Evolutionary conservation across 2,113 vertebrate genomes (phyloP), one percentile per base, ranked within the genome.

Genomic region (Desmodus rotundus): DNA sequence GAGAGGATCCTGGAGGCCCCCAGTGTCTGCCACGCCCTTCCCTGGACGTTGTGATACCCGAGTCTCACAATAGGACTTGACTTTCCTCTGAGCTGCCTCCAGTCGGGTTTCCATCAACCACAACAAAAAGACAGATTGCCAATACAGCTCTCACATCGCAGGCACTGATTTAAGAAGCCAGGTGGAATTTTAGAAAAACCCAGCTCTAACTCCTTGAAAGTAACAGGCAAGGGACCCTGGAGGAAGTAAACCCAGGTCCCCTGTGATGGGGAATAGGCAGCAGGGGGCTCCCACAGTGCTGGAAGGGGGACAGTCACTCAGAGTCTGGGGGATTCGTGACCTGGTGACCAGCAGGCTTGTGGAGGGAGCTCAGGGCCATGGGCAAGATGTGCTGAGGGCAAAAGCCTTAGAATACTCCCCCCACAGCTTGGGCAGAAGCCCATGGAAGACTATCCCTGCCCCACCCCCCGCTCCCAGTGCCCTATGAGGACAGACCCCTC

Each of bases 71-170:
- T 8, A 3, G 78, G 76, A 41, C 70, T 12, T 11, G 13, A 26
- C n/a, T 80, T 65, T 50, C 41, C 5, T 22, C 45, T 58, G 26
- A 24, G 10, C 31, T 45, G 15, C 47, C 22, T 31, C 31, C 11
- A 19, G 31, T n/a, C 2, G 10, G 31, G 38, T 58, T 81, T 80
- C 67, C 17, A 31, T 54, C 28, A 19, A 4, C 67, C 52, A 26
- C 38, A 33, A 3, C 33, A 33, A 1, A 6, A 17, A 20, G 15
- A 28, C 8, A 10, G 12, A 26, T 65, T 63, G 67, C 43, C 68
- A 8, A 7, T 0, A 0, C 6, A 24, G 43, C n/a, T 2, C 58
- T 90, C 74, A 22, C 19, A 2, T 1, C n/a, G 31, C 1, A 24
- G 19, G 28, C 19, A 90, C 1, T 4, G 47, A 22, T 9, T 19